A percentile compares a stretch with the other conserved stretches of the same genome.
Evolutionary conservation across 2,797 vertebrate species (phyloP).

Genomic region (Epinephelus malabaricus): DNA sequence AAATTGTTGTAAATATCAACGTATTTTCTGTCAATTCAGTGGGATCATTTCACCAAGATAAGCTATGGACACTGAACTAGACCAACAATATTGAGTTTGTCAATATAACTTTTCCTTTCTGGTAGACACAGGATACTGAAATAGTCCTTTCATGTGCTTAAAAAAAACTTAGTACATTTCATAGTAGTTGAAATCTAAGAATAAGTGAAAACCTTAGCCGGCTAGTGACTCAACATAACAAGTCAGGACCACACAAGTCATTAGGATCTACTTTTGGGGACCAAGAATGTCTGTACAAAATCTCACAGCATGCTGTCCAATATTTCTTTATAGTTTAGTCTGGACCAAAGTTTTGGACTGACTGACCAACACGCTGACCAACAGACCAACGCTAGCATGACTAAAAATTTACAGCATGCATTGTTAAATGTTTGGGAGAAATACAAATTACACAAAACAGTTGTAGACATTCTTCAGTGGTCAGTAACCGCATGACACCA

Average conservation of each 20-base stretch:
- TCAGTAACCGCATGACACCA: background rate
- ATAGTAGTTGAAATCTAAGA: background rate
- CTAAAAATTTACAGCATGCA: background rate
- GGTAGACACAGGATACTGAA: too few relatives aligned
- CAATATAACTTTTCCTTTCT: too few relatives aligned
- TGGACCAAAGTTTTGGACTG: background rate
- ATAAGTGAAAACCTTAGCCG: background rate
- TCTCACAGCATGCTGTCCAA: background rate
- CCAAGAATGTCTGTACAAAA: background rate
- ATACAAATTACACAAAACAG: constrained; percentile 5
- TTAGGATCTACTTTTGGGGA: background rate
- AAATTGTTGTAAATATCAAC: too few relatives aligned
- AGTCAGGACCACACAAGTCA: background rate
- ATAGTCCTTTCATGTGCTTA: too few relatives aligned
- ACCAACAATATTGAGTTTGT: too few relatives aligned
- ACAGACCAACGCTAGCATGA: background rate
- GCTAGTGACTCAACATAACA: constrained; percentile 1
- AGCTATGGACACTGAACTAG: too few relatives aligned
- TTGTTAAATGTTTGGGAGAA: constrained; percentile 1
- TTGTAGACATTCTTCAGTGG: background rate
- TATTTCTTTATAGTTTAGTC: background rate
- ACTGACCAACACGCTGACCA: too few relatives aligned
- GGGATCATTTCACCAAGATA: too few relatives aligned
- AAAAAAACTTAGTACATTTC: background rate
- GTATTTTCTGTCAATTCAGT: too few relatives aligned